phyloP scores from a whole-genome alignment of 1,140 invertebrate species.

The Bombus turneri region DNA sequence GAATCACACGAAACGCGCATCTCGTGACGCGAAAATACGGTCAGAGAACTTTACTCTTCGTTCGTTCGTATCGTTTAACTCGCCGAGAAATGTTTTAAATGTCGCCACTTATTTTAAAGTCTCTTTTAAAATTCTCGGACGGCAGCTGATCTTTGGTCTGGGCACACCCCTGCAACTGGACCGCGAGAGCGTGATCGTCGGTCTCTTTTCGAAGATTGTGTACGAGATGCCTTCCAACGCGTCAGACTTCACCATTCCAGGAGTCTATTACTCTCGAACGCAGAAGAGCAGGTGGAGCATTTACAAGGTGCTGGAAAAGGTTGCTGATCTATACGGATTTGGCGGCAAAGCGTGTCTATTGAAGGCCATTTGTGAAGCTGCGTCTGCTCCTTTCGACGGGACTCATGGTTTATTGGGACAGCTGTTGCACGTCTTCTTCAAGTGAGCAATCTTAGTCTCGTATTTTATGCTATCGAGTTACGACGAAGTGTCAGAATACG shows the following conservation, averaged over 20 bases:
- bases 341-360: constrained; percentile 79
- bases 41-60: not conserved
- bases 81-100: not conserved
- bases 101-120: too few species aligned
- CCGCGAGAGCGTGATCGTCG: constrained; percentile 85
- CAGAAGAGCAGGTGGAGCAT: constrained; percentile 79
- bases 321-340: constrained; percentile 75
- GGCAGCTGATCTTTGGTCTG: constrained; percentile 86
- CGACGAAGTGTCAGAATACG: not conserved
- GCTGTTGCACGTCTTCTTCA: constrained; percentile 80
- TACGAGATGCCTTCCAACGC: constrained; percentile 85
- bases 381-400: constrained; percentile 76
- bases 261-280: constrained; percentile 82
- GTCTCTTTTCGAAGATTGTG: constrained; percentile 85
- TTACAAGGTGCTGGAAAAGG: constrained; percentile 75
- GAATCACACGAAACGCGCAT: not conserved
- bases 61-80: not conserved
- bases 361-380: constrained; percentile 81
- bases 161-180: constrained; percentile 86
- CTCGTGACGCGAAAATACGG: not conserved
- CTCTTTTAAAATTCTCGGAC: not conserved
- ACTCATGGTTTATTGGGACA: constrained; percentile 81
- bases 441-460: constrained; percentile 66
- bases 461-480: not conserved
- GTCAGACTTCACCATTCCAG: constrained; percentile 84